Conservation (phyloP, 1,140 invertebrate genomes). For the Saccostrea glomerata region DNA sequence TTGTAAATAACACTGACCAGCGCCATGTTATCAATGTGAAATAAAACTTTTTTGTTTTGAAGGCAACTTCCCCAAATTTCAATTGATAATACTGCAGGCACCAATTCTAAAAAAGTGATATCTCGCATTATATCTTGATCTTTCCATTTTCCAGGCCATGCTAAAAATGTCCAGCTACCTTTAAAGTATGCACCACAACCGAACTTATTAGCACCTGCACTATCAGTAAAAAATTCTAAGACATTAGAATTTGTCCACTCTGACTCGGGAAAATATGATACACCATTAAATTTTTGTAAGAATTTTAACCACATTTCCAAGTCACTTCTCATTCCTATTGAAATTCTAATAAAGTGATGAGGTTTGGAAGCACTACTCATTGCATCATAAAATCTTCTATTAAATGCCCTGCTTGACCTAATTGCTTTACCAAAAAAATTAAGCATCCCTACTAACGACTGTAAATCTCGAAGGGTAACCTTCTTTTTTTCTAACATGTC, state of each 20-base stretch:
- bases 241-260: slow-evolving; percentile 40
- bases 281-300: slow-evolving; percentile 48
- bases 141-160: too few species aligned
- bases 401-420: slow-evolving; percentile 20
- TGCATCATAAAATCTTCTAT: slow-evolving; percentile 36
- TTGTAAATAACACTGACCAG: background rate
- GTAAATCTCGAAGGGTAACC: background rate
- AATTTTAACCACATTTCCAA: slow-evolving; percentile 41
- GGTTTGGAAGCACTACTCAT: slow-evolving; percentile 9
- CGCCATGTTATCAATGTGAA: background rate
- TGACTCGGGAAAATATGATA: slow-evolving; percentile 5
- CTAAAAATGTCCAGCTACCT: background rate
- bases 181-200: slow-evolving; percentile 45
- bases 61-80: background rate
- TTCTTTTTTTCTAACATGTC: background rate
- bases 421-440: slow-evolving; percentile 44
- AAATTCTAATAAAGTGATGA: slow-evolving; percentile 16
- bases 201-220: slow-evolving; percentile 35
- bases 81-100: too few species aligned
- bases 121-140: too few species aligned
- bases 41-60: background rate
- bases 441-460: slow-evolving; percentile 27
- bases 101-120: too few species aligned
- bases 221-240: slow-evolving; percentile 53
- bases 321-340: slow-evolving; percentile 23